Evolutionary conservation across 1,140 invertebrate species (phyloP), one percentile per base, ranked within the genome.

Genomic region (Macrobrachium nipponense): DNA sequence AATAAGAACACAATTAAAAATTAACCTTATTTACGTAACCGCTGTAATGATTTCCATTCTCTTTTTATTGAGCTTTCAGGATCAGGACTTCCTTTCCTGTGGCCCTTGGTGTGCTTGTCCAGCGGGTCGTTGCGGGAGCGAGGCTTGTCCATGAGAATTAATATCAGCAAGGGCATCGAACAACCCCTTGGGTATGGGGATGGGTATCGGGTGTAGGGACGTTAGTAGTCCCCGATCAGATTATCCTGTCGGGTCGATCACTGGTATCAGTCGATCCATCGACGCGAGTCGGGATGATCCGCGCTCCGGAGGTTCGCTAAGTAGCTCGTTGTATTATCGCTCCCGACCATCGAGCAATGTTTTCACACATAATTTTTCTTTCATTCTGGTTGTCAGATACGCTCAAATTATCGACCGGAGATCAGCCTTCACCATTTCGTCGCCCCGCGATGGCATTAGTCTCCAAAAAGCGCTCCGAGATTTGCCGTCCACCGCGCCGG

Each of bases 301-400:
- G 8, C 18, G 17, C 18, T 18, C 51, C 14, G 17, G 59, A 77
- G 51, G 43, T 58, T 58, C 44, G 59, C 75, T 58, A 77, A 59
- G 75, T 58, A 77, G 23, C 75, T 77, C 43, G 18, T 58, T 59
- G 5, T 10, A 44, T 77, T 77, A 77, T 77, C 75, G 59, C 23
- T 59, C 75, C 51, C 75, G 51, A 17, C 75, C 75, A 77, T 77
- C 75, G 75, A 77, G 75, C 75, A 77, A 77, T 77, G 75, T 77
- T 77, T 77, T 77, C 75, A 77, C 75, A 77, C 75, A 77, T 77
- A 77, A 77, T 77, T 77, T 59, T 59, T 77, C 75, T 18, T 77
- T 77, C 75, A 77, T 77, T 77, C 43, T 59, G 75, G 75, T 59
- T 77, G 75, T 77, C 75, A 59, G n/a, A 59, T 58, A 58, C 75